These are phyloP conservation scores for Valencia hispanica DNA, from an alignment of 2,797 vertebrate genomes.

Conservation along the genomic window DNA sequence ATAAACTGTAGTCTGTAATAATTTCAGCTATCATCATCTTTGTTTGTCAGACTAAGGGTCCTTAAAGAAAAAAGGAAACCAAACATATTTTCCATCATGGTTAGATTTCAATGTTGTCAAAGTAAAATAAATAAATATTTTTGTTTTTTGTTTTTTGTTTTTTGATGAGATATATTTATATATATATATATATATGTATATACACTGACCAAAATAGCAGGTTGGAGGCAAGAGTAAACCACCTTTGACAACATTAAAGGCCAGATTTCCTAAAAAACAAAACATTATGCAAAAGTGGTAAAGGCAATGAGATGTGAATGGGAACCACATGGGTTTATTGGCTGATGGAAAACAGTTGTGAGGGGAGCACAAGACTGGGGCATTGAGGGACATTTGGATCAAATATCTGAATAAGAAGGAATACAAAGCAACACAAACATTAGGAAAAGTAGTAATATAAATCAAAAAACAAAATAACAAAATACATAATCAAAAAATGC, in stretches of 20 bases:
- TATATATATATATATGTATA: too few species aligned
- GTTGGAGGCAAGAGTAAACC: too few species aligned
- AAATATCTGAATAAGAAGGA: background rate
- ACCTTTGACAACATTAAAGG: background rate
- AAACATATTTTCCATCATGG: too few species aligned
- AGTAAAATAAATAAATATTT: too few species aligned
- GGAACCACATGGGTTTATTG: background rate
- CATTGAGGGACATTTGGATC: background rate
- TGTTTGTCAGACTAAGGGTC: too few species aligned
- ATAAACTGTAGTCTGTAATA: too few species aligned
- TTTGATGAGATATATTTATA: too few species aligned
- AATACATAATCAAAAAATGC: background rate
- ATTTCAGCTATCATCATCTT: too few species aligned
- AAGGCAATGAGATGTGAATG: background rate
- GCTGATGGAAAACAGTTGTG: background rate
- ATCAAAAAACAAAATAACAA: background rate
- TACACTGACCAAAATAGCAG: too few species aligned
- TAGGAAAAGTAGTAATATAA: background rate
- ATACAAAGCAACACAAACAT: background rate
- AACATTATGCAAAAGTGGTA: background rate
- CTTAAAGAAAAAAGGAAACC: too few species aligned
- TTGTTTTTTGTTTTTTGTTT: too few species aligned
- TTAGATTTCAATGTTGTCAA: too few species aligned
- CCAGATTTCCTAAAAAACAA: background rate
- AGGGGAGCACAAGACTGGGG: background rate